Evolutionary conservation across 2,797 vertebrate species (phyloP).

Genomic region (Sus cebifrons): DNA sequence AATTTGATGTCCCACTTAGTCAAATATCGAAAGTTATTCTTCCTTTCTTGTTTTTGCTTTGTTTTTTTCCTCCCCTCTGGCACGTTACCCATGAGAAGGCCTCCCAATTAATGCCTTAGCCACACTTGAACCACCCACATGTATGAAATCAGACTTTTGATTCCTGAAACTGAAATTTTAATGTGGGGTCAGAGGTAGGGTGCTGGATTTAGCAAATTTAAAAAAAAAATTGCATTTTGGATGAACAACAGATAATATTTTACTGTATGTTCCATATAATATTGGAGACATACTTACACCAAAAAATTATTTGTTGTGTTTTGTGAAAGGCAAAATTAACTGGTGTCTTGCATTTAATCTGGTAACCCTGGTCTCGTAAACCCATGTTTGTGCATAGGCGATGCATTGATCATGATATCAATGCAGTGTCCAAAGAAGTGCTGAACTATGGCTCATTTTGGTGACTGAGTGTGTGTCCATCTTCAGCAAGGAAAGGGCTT

Average conservation of each 20-base stretch:
- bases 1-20: background rate
- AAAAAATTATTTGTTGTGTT: background rate
- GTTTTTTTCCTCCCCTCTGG: background rate
- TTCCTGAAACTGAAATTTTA: constrained; percentile 13
- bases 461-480: background rate
- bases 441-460: background rate
- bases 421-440: background rate
- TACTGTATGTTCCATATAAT: background rate
- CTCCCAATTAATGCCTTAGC: background rate
- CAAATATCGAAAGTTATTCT: background rate
- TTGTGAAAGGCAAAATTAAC: background rate
- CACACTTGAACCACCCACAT: background rate
- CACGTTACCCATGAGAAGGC: background rate
- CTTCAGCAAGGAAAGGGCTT: background rate
- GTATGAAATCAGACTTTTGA: background rate
- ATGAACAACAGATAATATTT: background rate
- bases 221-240: background rate
- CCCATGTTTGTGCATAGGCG: background rate
- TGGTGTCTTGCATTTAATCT: background rate
- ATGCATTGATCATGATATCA: background rate
- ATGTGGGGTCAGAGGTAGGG: background rate
- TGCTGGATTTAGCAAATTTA: background rate
- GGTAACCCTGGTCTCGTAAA: background rate
- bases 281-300: background rate
- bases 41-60: background rate